Evolutionary conservation across 2,888 invertebrate species (phyloP).

Genomic region (Clostera curtula): DNA sequence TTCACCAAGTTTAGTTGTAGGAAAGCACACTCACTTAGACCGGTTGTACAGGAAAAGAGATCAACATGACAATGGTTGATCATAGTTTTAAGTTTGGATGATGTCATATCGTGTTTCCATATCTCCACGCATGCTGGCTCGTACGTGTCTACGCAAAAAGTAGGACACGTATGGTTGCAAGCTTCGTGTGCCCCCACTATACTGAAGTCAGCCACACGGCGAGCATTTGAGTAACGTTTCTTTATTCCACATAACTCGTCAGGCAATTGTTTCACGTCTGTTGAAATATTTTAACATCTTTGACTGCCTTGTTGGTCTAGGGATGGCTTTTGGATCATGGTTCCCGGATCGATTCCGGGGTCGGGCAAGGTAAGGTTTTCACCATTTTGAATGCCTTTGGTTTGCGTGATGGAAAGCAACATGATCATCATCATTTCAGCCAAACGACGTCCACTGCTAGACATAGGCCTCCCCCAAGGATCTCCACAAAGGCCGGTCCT

Average conservation of each 20-base stretch:
- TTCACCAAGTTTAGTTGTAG: no score
- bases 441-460: no score
- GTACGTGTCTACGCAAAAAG: constrained; percentile 49
- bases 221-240: constrained; percentile 10
- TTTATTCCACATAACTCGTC: constrained; percentile 27
- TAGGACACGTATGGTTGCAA: constrained; percentile 61
- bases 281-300: constrained; percentile 33
- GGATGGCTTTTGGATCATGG: no score
- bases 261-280: constrained; percentile 31
- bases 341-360: no score
- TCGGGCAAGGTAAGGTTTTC: no score
- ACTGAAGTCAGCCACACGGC: constrained; percentile 40
- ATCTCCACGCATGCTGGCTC: constrained; percentile 54
- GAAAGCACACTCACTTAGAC: constrained; percentile 44
- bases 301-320: neutral
- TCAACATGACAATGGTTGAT: constrained; percentile 66
- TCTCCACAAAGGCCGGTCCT: no score
- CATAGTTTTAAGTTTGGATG: constrained; percentile 32
- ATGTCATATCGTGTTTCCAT: constrained; percentile 25
- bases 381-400: no score
- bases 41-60: constrained; percentile 48
- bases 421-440: no score
- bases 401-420: no score
- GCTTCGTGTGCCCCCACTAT: constrained; percentile 50
- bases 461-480: no score